Conservation (phyloP, 2,113 vertebrate species). For the Ramphastos sulfuratus region DNA sequence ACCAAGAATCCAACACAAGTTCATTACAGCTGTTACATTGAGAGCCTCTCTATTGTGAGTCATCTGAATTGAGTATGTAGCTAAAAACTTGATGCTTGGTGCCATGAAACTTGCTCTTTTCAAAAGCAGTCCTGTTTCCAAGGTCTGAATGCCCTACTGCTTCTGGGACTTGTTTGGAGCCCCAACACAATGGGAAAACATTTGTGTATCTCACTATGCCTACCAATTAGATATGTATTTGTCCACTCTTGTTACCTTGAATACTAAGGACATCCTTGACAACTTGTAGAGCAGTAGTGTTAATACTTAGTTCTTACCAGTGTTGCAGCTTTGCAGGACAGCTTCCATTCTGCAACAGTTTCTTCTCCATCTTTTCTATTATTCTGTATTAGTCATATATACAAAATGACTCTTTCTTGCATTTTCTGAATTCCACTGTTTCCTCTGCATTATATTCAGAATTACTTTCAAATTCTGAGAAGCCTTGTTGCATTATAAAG, state of each 20-base stretch:
- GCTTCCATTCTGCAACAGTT: background rate
- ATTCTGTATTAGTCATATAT: background rate
- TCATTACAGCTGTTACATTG: background rate
- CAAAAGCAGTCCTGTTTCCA: fast-evolving
- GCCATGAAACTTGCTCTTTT: background rate
- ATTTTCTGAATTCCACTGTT: background rate
- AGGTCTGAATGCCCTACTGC: background rate
- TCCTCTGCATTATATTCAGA: background rate
- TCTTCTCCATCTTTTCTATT: background rate
- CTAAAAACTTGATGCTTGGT: background rate
- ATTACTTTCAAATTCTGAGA: background rate
- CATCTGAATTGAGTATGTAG: background rate
- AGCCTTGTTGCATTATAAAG: background rate
- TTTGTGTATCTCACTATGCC: fast-evolving
- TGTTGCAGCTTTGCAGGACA: background rate
- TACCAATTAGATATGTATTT: background rate
- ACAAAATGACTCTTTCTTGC: background rate
- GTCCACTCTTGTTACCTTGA: background rate
- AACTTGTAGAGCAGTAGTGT: background rate
- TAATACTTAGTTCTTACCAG: background rate
- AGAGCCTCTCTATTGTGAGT: background rate
- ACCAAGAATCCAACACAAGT: background rate
- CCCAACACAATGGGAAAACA: background rate
- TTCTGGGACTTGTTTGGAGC: background rate
- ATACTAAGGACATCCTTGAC: background rate